Base-by-base conservation (phyloP, 2,888 invertebrate species). In the Hoplodrina blanda region DNA sequence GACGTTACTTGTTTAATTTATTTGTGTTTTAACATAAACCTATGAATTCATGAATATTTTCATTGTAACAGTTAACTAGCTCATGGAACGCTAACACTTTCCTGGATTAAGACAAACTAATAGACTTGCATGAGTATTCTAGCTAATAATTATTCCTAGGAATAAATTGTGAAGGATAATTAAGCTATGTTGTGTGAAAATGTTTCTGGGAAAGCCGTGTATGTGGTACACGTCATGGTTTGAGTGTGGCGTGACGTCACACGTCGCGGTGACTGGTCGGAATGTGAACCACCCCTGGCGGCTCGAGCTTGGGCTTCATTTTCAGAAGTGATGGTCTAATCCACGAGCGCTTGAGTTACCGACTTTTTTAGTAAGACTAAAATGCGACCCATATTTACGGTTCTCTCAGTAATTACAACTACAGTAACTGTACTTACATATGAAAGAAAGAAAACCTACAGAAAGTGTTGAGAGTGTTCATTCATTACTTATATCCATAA, bases 181-280 rank as follows among this genome's bases (percentile, higher is more conserved):
- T 69, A 71, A 70, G 63, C 55, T 33, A 53, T 60, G 78, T 25
- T 56, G 30, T 62, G 37, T 74, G 62, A 78, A 72, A 76, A 55
- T 37, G 30, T 30, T 85, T 85, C 85, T 60, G 17, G 56, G 74
- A 80, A 85, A 77, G 52, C 63, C 68, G 71, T 69, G 73, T 75
- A 74, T 73, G 73, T 73, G 73, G 69, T 61, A 75, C 77, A 74
- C 85, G 88, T 88, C 88, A 88, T 84, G 63, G 75, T 67, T 75
- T 67, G 73, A 68, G 62, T 63, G 63, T 69, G 61, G 37, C 49
- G 78, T 85, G 86, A 87, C 75, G 87, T 85, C 85, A 85, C 81
- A 25, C 6, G 57, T 68, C 74, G 72, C 37, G 66, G 69, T 85
- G 85, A 82, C 81, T 80, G 63, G 76, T 44, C 61, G 69, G 77